Percentiles rank a stretch among this genome's conserved stretches.
Evolutionary conservation across 2,113 vertebrate genomes (phyloP).

Genomic region (Litocranius walleri): DNA sequence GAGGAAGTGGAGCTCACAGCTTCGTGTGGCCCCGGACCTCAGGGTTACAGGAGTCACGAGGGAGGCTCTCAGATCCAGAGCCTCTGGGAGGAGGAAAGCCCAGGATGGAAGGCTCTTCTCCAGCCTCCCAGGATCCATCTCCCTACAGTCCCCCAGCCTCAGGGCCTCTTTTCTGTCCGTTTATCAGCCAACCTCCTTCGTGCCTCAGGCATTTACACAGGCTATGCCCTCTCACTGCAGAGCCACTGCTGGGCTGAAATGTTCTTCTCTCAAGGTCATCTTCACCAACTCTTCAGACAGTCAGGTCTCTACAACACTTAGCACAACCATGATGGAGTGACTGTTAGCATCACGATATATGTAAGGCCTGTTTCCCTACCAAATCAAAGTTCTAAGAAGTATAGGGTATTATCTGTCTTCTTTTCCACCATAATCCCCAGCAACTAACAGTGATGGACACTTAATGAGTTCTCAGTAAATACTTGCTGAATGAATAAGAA

Average conservation of each 20-base stretch:
- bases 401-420: background rate
- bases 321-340: background rate
- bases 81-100: background rate
- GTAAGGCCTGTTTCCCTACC: background rate
- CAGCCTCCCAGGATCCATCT: background rate
- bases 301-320: background rate
- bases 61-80: too few relatives aligned
- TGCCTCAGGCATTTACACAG: background rate
- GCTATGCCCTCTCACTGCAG: background rate
- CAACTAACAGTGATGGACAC: background rate
- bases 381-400: background rate
- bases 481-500: background rate
- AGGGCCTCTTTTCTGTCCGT: background rate
- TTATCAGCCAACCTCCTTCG: background rate
- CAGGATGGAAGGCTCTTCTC: background rate
- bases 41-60: background rate
- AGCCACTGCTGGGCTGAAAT: background rate
- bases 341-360: accelerated
- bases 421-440: background rate
- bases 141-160: background rate
- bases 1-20: background rate
- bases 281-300: background rate
- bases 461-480: background rate
- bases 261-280: background rate
- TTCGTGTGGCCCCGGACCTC: background rate